Evolutionary conservation across 35 echinoderm and acorn worm genomes (phyloP).

Genomic region (Holothuria glaberrima): DNA sequence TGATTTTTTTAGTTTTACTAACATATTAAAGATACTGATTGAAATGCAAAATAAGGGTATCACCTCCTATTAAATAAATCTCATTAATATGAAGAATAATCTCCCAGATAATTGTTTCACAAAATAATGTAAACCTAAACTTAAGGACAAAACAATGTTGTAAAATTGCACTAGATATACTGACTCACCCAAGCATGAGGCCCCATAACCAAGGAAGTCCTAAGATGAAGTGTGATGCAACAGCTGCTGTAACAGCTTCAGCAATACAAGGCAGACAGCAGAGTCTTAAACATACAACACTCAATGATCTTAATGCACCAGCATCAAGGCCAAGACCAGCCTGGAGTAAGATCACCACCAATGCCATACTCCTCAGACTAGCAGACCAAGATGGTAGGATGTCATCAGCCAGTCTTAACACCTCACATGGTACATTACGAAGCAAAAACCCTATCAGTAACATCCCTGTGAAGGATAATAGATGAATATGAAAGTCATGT

Average conservation of each 20-base stretch:
- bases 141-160: no score
- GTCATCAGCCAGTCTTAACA: slow-evolving; percentile 77
- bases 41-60: no score
- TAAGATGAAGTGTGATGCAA: slow-evolving; percentile 74
- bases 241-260: slow-evolving; percentile 72
- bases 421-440: slow-evolving; percentile 76
- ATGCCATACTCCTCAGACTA: slow-evolving; percentile 71
- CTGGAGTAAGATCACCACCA: slow-evolving; percentile 86
- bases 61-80: no score
- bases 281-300: slow-evolving; percentile 84
- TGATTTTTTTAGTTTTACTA: no score
- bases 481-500: not conserved
- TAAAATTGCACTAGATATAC: no score
- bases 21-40: no score
- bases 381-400: slow-evolving; percentile 83
- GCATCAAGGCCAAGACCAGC: slow-evolving; percentile 94
- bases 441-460: slow-evolving; percentile 84
- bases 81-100: no score
- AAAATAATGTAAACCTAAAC: no score
- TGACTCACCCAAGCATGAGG: slow-evolving; percentile 90
- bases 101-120: no score
- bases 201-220: slow-evolving; percentile 92
- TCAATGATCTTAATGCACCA: slow-evolving; percentile 70
- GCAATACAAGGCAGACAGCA: slow-evolving; percentile 82
- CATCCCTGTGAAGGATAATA: slow-evolving; percentile 71